Evolutionary conservation across 2,113 vertebrate genomes (phyloP), one percentile per base, ranked within the genome.

Genomic region (Shinisaurus crocodilurus): DNA sequence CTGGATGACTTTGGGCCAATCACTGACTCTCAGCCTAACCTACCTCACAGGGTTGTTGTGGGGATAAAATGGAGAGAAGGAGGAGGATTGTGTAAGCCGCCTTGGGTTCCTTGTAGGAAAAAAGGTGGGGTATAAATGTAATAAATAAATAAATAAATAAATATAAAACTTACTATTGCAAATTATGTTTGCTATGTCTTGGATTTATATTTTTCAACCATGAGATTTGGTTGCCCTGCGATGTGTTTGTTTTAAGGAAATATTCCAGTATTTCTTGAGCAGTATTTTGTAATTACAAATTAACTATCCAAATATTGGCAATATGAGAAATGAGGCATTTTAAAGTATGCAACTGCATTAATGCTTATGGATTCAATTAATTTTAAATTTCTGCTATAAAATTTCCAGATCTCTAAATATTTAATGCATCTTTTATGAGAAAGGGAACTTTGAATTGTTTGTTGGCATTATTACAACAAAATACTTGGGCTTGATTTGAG

Each of bases 231-330:
- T 92, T 37, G 6, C 90, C 25, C 74, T 93, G 95, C 95, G 94
- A 94, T 91, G 82, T 54, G 80, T 88, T 92, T 91, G 45, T 93
- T n/a, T n/a, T n/a, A n/a, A n/a, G n/a, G n/a, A n/a, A n/a, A n/a
- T n/a, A n/a, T 93, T 94, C 63, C 86, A 86, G 72, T 88, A 37
- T 37, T 95, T 93, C 50, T 92, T 81, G 50, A 81, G 81, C 54
- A 91, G 69, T 57, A 7, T 74, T 40, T 65, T 92, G 1, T 85
- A 90, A 91, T 93, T 92, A 90, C 82, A 93, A 87, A 72, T 88
- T 37, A 88, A 40, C 94, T 90, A 92, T 90, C 43, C 6, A 89
- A 92, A 34, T 82, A 54, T 67, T 37, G 34, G 80, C 32, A 70
- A 54, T 57, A 9, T 77, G 87, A 92, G 85, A 91, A 92, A 88